These are phyloP conservation scores for Taxidea taxus DNA, from an alignment of 2,113 vertebrate species.

Conservation along the genomic window DNA sequence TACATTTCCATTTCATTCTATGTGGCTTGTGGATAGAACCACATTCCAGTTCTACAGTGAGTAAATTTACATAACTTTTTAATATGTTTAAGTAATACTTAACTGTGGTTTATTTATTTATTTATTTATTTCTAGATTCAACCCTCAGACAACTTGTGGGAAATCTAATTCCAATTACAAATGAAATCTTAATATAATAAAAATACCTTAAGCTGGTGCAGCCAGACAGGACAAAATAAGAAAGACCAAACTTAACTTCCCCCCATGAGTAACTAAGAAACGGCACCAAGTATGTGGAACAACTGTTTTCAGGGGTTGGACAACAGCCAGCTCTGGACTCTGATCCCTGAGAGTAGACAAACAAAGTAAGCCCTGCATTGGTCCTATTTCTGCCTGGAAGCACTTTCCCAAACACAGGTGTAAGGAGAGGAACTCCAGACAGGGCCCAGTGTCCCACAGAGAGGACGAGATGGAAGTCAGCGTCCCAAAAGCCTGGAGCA, in stretches of 20 bases:
- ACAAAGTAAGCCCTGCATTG: background rate
- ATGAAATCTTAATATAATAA: background rate
- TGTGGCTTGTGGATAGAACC: background rate
- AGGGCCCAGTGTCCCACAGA: background rate
- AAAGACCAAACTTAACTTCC: background rate
- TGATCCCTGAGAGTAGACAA: background rate
- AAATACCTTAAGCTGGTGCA: background rate
- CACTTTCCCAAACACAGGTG: background rate
- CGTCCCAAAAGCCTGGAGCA: too few species aligned
- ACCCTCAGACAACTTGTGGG: background rate
- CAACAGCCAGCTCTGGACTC: background rate
- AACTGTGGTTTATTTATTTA: background rate
- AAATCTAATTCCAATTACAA: background rate
- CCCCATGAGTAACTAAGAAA: background rate
- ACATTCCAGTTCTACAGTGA: background rate
- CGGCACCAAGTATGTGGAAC: background rate
- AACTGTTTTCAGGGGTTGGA: background rate
- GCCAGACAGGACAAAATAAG: background rate
- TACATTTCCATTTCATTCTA: background rate
- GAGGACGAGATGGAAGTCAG: background rate
- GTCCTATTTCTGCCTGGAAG: background rate
- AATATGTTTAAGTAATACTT: background rate
- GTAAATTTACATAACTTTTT: background rate
- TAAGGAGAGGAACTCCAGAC: background rate
- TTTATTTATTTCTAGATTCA: background rate